Evolutionary conservation across 2,113 vertebrate genomes (phyloP), one percentile per base, ranked within the genome.

Genomic region (Silurus meridionalis): DNA sequence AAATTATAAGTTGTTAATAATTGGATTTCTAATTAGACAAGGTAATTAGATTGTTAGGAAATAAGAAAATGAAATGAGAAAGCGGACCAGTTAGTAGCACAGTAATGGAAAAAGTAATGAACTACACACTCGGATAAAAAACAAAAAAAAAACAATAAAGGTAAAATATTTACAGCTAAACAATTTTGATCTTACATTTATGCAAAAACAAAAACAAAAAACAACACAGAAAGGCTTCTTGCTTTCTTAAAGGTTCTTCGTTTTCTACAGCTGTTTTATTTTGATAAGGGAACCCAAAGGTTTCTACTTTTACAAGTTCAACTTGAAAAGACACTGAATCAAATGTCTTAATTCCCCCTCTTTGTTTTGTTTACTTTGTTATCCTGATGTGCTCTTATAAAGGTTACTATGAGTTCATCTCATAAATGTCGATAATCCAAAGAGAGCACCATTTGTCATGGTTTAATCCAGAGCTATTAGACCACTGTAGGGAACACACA

Each of bases 401-500:
- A 77, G 74, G 80, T 37, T 75, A 25, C 57, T 48, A 53, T 69
- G 58, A 87, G 58, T 87, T 74, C 58, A 66, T 87, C 67, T 90
- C 88, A 86, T 91, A 91, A 91, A 88, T 83, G 80, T 60, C 84
- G 64, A 90, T 91, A 91, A 93, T 92, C 83, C 83, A 60, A 85
- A 90, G n/a, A 87, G 88, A 89, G 85, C 66, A 21, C 53, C 67
- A 78, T 92, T 92, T 91, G 91, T 92, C 89, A 84, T 37, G 83
- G 86, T 91, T 37, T 92, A 91, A 94, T 92, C 92, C 90, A 50
- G 84, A 89, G 88, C 88, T 92, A 85, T 92, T 87, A 88, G 87
- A 86, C 90, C 88, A 89, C 80, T 50, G 28, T 46, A 75, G 52
- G 67, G 82, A 4, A 61, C 75, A 57, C 74, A 69, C 85, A 84